Percentiles rank a stretch among this genome's conserved stretches.
Conservation (phyloP, 1,140 invertebrate species). For the Danaus plexippus region DNA sequence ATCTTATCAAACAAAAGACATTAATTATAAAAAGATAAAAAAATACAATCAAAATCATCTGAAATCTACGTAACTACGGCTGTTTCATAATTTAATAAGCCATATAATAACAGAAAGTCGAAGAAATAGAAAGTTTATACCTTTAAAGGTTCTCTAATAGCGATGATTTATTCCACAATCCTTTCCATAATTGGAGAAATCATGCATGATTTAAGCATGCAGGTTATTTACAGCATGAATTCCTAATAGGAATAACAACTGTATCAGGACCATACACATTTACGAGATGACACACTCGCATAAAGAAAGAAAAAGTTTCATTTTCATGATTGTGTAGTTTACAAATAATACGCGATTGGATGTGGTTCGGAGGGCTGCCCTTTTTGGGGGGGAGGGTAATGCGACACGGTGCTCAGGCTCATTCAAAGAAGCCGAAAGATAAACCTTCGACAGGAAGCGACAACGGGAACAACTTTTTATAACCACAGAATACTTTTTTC, state of each 20-base stretch:
- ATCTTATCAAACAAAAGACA: too few relatives aligned
- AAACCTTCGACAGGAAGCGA: conserved; percentile 28
- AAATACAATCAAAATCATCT: too few relatives aligned
- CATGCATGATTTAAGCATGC: conserved; percentile 14
- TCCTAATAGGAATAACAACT: conserved; percentile 23
- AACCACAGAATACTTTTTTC: conserved; percentile 9
- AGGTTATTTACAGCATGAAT: conserved; percentile 12
- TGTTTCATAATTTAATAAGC: too few relatives aligned
- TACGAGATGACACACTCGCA: conserved; percentile 8
- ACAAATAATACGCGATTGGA: conserved; percentile 57
- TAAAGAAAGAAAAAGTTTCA: not conserved
- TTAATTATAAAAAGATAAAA: too few relatives aligned
- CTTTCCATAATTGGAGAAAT: not conserved
- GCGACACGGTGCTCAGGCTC: conserved; percentile 40
- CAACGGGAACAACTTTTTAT: conserved; percentile 24
- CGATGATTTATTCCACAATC: too few relatives aligned
- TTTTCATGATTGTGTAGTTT: conserved; percentile 32
- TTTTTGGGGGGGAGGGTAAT: conserved; percentile 20
- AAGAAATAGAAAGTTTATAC: not conserved
- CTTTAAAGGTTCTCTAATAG: not conserved
- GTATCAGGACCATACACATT: conserved; percentile 12
- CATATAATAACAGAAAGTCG: conserved; percentile 8
- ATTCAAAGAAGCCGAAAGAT: conserved; percentile 54
- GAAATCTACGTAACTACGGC: too few relatives aligned
- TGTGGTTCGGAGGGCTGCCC: conserved; percentile 23